phyloP scores from a whole-genome alignment of 2,888 invertebrate species.

The Caenorhabditis parvicauda region DNA sequence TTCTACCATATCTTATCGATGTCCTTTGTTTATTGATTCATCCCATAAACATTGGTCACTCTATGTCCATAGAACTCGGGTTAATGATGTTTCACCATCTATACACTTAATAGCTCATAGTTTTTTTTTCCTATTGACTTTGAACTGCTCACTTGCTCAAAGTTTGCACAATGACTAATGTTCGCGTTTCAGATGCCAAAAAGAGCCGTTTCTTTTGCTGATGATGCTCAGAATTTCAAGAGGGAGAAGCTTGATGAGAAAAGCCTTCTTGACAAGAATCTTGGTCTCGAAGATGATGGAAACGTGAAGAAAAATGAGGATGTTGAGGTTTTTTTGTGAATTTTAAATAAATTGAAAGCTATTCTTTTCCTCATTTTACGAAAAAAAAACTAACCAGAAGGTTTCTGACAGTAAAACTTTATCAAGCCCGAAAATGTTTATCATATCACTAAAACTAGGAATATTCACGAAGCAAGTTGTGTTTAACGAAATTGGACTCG shows the following conservation, averaged over 20 bases:
- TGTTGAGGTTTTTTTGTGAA: constrained; percentile 4
- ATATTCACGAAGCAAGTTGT: background rate
- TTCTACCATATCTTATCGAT: background rate
- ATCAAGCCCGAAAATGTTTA: too few relatives aligned
- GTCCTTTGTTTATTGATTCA: background rate
- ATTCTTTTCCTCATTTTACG: too few relatives aligned
- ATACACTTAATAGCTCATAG: too few relatives aligned
- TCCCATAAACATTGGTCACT: too few relatives aligned
- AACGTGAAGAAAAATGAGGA: constrained; percentile 5
- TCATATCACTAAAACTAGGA: background rate
- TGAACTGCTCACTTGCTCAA: too few relatives aligned
- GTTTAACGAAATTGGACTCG: background rate
- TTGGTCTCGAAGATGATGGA: constrained; percentile 4
- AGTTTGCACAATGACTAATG: too few relatives aligned
- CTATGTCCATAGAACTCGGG: too few relatives aligned
- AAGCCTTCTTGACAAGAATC: too few relatives aligned
- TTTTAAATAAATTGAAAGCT: too few relatives aligned
- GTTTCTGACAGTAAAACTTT: background rate
- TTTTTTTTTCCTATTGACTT: too few relatives aligned
- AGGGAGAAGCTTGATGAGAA: constrained; percentile 18
- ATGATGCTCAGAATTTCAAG: constrained; percentile 31
- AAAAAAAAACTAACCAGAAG: too few relatives aligned
- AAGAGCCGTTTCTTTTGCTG: constrained; percentile 41
- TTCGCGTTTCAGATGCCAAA: constrained; percentile 39
- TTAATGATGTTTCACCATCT: too few relatives aligned